Base-by-base conservation (phyloP, 2,113 vertebrate species). In the Caloenas nicobarica region DNA sequence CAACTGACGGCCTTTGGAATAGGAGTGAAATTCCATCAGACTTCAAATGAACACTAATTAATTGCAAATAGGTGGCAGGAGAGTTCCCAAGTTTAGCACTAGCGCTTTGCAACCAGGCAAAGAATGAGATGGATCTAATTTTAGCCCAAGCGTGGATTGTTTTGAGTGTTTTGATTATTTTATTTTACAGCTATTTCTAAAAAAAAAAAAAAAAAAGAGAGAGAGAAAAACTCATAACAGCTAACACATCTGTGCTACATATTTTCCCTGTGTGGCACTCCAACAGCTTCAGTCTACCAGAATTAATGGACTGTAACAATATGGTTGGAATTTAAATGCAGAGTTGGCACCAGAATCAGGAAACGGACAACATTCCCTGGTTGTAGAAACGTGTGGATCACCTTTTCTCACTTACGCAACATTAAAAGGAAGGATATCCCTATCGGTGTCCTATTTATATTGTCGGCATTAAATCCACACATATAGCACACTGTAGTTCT, bases 251-350 rank as follows among this genome's bases (percentile, higher is more conserved):
- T 94, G 95, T 66, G 72, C 28, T 94, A 84, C 89, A 93, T 95
- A 96, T 95, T 95, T 96, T 95, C 65, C 64, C 65, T 90, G 72
- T 91, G 86, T 95, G 92, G 92, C 86, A 93, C 65, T 79, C 82
- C 70, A 93, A 84, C 77, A 88, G 33, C 66, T 93, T 90, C 80
- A 91, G 72, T 81, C 76, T 56, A 86, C 6, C 9, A 94, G 91
- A 96, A 90, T 94, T 94, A 93, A 95, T 87, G 82, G 28, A 86
- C 88, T 96, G 73, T 81, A 94, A 84, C 93, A 97, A 86, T 95
- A 50, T 48, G 64, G 69, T 90, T 95, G 69, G 88, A 94, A 91
- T 94, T 93, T 91, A 91, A 91, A 94, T 76, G 54, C 33, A 68
- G 77, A 69, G 22, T 50, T 94, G 88, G 88, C 2, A 3, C 79